A percentile compares a stretch with the other conserved stretches of the same genome.
These are phyloP conservation scores for Agrypnia vestita DNA, from an alignment of 1,140 invertebrate species.

Conservation along the genomic window DNA sequence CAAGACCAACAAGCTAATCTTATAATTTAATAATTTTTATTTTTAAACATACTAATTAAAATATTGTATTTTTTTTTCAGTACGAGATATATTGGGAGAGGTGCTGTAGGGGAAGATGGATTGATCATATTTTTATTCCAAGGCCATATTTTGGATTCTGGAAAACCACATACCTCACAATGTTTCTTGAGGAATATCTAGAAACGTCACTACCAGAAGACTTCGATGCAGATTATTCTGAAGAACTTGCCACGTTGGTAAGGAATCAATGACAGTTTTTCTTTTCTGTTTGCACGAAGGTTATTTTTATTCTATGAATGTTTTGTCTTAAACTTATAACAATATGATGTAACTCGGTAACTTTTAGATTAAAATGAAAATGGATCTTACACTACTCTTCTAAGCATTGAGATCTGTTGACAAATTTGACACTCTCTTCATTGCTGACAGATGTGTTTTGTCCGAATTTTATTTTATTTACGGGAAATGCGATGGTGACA, in stretches of 20 bases:
- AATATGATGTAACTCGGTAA: too few relatives aligned
- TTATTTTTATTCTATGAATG: too few relatives aligned
- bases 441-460: too few relatives aligned
- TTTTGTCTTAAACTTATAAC: too few relatives aligned
- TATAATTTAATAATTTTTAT: neutral
- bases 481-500: too few relatives aligned
- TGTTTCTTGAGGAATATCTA: conserved; percentile 68
- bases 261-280: neutral
- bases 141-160: conserved; percentile 66
- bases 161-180: conserved; percentile 69
- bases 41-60: neutral
- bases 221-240: conserved; percentile 67
- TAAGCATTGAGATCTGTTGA: too few relatives aligned
- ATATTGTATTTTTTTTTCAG: conserved; percentile 61
- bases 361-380: too few relatives aligned
- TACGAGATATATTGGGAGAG: conserved; percentile 70
- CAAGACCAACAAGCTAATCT: too few relatives aligned
- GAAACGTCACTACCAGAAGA: conserved; percentile 68
- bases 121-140: conserved; percentile 57
- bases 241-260: conserved; percentile 67
- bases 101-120: conserved; percentile 66
- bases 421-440: too few relatives aligned
- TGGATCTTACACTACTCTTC: too few relatives aligned
- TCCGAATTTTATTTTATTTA: too few relatives aligned
- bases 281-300: too few relatives aligned